phyloP scores from a whole-genome alignment of 2,797 vertebrate genomes.

The Anomalospiza imberbis region DNA sequence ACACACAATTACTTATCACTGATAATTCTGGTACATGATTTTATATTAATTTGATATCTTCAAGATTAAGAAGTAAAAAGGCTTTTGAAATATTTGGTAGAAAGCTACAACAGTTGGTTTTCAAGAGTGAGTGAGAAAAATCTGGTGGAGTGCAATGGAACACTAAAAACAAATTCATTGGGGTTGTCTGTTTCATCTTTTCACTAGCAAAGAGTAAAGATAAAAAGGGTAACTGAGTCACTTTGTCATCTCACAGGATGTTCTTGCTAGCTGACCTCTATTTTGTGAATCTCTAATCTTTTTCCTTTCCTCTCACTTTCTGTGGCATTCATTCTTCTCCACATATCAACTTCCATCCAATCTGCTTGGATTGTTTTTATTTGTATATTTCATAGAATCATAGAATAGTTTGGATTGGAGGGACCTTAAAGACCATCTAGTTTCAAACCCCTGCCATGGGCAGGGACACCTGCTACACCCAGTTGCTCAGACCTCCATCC shows the following conservation, averaged over 20 bases:
- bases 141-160: background rate
- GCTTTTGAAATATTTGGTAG: background rate
- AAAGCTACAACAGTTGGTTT: background rate
- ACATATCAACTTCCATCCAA: background rate
- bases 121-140: background rate
- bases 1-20: background rate
- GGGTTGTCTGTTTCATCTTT: background rate
- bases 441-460: rapidly evolving
- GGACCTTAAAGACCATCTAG: no score
- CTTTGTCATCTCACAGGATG: background rate
- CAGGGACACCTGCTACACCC: background rate
- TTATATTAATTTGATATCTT: background rate
- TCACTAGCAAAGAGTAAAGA: background rate
- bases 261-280: background rate
- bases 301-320: background rate
- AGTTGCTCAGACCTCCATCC: background rate
- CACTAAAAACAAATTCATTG: background rate
- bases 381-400: background rate
- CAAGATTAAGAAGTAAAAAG: background rate
- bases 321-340: background rate
- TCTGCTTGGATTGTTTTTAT: background rate
- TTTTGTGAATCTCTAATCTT: background rate
- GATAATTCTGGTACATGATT: background rate
- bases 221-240: background rate
- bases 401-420: background rate